phyloP scores from a whole-genome alignment of 2,888 invertebrate species.

The Standfussiana lucernea region DNA sequence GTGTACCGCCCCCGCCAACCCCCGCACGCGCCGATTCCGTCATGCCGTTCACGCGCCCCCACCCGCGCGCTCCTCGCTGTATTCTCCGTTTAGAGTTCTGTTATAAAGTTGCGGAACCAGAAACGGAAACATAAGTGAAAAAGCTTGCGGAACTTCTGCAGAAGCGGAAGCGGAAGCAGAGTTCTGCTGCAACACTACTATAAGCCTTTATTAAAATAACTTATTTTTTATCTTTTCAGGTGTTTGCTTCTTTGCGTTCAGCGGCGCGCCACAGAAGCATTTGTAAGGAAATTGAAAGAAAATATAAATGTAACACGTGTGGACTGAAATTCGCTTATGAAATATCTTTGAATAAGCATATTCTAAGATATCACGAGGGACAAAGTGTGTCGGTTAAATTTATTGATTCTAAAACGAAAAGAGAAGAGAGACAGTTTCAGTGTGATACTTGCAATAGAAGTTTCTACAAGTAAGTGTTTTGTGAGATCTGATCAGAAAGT shows the following conservation, averaged over 20 bases:
- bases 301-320: constrained; percentile 83
- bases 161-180: no score
- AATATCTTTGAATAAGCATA: constrained; percentile 88
- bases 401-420: constrained; percentile 76
- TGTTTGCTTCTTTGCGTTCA: constrained; percentile 88
- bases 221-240: constrained; percentile 61
- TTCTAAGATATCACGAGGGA: constrained; percentile 84
- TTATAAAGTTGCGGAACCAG: no score
- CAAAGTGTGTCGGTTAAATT: constrained; percentile 86
- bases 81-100: no score
- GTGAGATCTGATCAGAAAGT: not conserved
- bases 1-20: no score
- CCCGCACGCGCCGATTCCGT: no score
- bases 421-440: constrained; percentile 82
- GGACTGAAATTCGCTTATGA: constrained; percentile 86
- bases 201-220: not conserved
- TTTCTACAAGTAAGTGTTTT: constrained; percentile 88
- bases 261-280: constrained; percentile 87
- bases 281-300: constrained; percentile 83
- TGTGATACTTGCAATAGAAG: constrained; percentile 92
- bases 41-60: no score
- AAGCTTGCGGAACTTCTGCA: no score
- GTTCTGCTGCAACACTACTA: no score
- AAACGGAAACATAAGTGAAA: no score
- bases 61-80: no score